A percentile compares a stretch with the other conserved stretches of the same genome.
phyloP scores from a whole-genome alignment of 2,797 vertebrate species.

The Atherinosoma microstoma region DNA sequence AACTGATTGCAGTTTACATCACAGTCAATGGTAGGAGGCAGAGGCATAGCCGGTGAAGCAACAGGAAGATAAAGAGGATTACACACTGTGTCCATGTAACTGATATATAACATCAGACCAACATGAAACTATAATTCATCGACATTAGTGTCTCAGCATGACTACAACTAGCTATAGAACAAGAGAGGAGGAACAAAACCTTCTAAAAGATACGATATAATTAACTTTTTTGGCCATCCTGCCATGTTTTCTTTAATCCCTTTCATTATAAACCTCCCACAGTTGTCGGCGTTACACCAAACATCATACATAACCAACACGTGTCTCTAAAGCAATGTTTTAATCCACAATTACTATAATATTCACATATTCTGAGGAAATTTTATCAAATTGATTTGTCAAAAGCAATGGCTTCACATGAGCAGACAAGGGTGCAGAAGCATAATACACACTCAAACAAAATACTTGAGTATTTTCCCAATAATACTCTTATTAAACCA shows the following conservation, averaged over 20 bases:
- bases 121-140: constrained; percentile 44
- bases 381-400: constrained; percentile 14
- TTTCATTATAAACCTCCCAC: background rate
- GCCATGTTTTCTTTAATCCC: constrained; percentile 1
- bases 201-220: constrained; percentile 11
- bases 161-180: constrained; percentile 44
- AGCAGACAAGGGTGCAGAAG: constrained; percentile 37
- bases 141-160: constrained; percentile 44
- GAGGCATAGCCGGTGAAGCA: constrained; percentile 94
- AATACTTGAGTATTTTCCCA: constrained; percentile 60
- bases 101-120: constrained; percentile 92
- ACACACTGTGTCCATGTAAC: constrained; percentile 83
- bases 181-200: constrained; percentile 20
- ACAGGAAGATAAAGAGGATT: constrained; percentile 84
- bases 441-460: constrained; percentile 63
- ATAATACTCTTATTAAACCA: constrained; percentile 75
- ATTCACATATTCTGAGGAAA: constrained; percentile 9
- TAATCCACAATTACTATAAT: constrained; percentile 4
- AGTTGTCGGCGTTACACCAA: background rate
- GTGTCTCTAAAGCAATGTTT: constrained; percentile 4
- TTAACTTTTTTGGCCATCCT: background rate
- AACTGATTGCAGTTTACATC: constrained; percentile 91
- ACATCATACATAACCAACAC: constrained; percentile 8
- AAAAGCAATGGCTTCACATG: constrained; percentile 18
- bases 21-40: constrained; percentile 91